Evolutionary conservation across 2,113 vertebrate genomes (phyloP), one percentile per base, ranked within the genome.

Genomic region (Ctenodactylus gundi): DNA sequence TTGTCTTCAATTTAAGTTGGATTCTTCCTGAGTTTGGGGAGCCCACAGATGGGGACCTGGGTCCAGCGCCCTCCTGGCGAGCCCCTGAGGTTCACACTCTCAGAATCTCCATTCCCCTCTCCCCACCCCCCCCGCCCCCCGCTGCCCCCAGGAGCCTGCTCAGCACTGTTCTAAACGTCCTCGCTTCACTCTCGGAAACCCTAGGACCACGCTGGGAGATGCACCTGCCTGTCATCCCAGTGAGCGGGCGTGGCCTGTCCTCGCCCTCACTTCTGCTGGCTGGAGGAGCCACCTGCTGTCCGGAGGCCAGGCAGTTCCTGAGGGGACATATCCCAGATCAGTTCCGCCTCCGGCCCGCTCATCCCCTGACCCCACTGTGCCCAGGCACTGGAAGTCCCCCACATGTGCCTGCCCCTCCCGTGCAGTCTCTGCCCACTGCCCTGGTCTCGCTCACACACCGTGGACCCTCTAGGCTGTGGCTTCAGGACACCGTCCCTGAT

Each of bases 371-470:
- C 65, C 67, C 57, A 0, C 14, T 10, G 0, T 2, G 2, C 31
- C 18, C 18, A 70, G 18, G 44, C 23, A 29, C 5, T 15, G 12
- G 1, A 12, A 9, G 20, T 34, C 73, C 44, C 44, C 46, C n/a
- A 82, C 58, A 88, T n/a, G n/a, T n/a, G n/a, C n/a, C n/a, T 72
- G 15, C 44, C 29, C 83, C 3, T 20, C 11, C 3, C 0, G 0
- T 5, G 27, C 1, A 12, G 53, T 34, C 6, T 34, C 51, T 75
- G 44, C 46, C 75, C 0, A 4, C 41, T 10, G 5, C 9, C 55
- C 34, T 49, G 14, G 2, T n/a, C 68, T 51, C 11, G 29, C 1
- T 1, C 25, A 27, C 11, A 4, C 20, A 27, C 44, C 39, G 29
- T 7, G 8, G 7, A 31, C 17, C 67, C n/a, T 58, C 76, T 11